phyloP scores from a whole-genome alignment of 1,140 invertebrate genomes.

The Idris sp. region DNA sequence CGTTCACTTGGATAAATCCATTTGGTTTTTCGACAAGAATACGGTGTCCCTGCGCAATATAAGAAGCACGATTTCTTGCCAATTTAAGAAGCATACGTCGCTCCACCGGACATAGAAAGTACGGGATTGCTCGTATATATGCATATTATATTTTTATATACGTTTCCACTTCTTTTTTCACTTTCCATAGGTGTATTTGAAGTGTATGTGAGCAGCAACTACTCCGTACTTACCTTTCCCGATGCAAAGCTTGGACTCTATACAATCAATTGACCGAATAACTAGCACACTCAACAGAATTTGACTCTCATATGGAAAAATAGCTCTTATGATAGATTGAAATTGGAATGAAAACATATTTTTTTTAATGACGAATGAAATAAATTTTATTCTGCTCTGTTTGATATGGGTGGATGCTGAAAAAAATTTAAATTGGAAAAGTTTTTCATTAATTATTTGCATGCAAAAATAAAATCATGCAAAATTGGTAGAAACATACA shows the following conservation, averaged over 20 bases:
- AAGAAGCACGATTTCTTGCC: slow-evolving; percentile 61
- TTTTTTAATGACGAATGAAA: background rate
- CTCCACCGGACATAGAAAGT: slow-evolving; percentile 59
- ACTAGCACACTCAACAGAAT: slow-evolving; percentile 53
- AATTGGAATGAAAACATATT: slow-evolving; percentile 22
- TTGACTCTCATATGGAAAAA: slow-evolving; percentile 35
- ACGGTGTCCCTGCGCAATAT: slow-evolving; percentile 50
- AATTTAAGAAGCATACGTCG: slow-evolving; percentile 62
- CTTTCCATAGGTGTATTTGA: slow-evolving; percentile 43
- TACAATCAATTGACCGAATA: slow-evolving; percentile 61
- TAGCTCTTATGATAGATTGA: slow-evolving; percentile 32
- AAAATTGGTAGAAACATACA: no score
- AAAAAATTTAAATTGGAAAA: slow-evolving; percentile 1
- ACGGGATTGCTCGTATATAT: slow-evolving; percentile 49
- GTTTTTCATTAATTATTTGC: background rate
- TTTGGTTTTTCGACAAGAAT: slow-evolving; percentile 56
- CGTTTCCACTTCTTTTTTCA: slow-evolving; percentile 43
- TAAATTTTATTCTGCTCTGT: no score
- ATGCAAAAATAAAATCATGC: no score
- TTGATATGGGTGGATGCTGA: no score
- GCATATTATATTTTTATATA: slow-evolving; percentile 60
- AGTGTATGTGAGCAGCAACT: slow-evolving; percentile 54
- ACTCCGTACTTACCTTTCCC: slow-evolving; percentile 48
- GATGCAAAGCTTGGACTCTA: slow-evolving; percentile 46
- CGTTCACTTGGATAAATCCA: slow-evolving; percentile 59